Evolutionary conservation across 2,888 invertebrate genomes (phyloP).

Genomic region (Metellina segmentata): DNA sequence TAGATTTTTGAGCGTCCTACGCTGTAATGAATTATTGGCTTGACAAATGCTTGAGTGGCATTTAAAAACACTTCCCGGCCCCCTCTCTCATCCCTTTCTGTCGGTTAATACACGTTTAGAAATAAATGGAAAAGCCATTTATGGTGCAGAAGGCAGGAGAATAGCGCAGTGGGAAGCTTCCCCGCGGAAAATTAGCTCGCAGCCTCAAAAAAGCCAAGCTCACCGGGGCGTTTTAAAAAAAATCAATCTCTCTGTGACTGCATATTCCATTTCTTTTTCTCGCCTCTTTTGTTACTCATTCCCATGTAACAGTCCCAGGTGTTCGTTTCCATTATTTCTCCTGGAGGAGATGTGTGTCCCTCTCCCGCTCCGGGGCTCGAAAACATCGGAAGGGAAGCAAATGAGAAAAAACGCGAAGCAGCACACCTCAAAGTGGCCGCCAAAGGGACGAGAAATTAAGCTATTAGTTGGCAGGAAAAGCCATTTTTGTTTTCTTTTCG

Average conservation of each 20-base stretch:
- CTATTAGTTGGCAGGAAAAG: conserved; percentile 71
- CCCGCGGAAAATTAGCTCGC: neutral
- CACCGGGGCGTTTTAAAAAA: conserved; percentile 42
- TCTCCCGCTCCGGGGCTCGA: conserved; percentile 6
- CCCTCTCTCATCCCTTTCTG: neutral
- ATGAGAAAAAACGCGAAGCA: neutral
- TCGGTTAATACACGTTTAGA: conserved; percentile 9
- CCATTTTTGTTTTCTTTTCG: conserved; percentile 13
- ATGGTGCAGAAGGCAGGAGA: too few species aligned
- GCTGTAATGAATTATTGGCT: neutral
- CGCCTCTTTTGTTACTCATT: conserved; percentile 45
- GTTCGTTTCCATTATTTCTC: conserved; percentile 70
- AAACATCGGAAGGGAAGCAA: neutral
- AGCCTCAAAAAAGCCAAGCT: neutral
- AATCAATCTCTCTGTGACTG: conserved; percentile 74
- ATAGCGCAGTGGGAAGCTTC: neutral
- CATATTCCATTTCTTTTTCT: conserved; percentile 38
- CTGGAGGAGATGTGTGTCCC: conserved; percentile 4
- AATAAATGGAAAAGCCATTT: conserved; percentile 26
- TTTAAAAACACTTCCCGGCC: conserved; percentile 27
- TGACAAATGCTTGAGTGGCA: conserved; percentile 24
- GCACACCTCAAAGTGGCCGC: conserved; percentile 59
- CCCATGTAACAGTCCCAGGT: conserved; percentile 63
- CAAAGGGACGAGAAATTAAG: conserved; percentile 66
- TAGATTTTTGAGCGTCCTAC: neutral